These are phyloP conservation scores for Urocitellus parryii DNA, from an alignment of 2,113 vertebrate species.

Conservation along the genomic window DNA sequence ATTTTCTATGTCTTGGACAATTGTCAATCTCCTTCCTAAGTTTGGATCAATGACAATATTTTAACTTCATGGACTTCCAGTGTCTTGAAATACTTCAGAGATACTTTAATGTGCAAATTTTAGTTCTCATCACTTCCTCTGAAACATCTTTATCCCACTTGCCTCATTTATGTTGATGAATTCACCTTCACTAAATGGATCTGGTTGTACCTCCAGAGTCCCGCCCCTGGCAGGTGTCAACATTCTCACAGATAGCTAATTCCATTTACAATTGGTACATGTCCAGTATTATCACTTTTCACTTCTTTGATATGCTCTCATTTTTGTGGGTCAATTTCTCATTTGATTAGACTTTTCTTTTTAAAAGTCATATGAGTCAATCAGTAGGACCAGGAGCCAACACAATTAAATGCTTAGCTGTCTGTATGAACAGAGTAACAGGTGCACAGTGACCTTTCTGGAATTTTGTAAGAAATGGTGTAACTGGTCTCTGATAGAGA, in stretches of 20 bases:
- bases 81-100: neutral
- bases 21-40: neutral
- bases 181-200: neutral
- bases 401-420: neutral
- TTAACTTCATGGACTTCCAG: neutral
- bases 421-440: neutral
- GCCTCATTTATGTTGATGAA: neutral
- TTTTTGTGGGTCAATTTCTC: neutral
- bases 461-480: neutral
- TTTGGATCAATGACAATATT: neutral
- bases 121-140: neutral
- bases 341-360: neutral
- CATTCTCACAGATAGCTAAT: neutral
- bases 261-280: neutral
- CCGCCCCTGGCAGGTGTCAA: neutral
- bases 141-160: neutral
- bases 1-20: neutral
- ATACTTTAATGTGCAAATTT: neutral
- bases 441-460: neutral
- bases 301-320: neutral
- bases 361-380: neutral
- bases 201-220: neutral
- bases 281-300: neutral
- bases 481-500: neutral
- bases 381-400: neutral